Percentiles rank a stretch among this genome's conserved stretches.
Conservation (phyloP, 1,140 invertebrate species). For the Listronotus oregonensis region DNA sequence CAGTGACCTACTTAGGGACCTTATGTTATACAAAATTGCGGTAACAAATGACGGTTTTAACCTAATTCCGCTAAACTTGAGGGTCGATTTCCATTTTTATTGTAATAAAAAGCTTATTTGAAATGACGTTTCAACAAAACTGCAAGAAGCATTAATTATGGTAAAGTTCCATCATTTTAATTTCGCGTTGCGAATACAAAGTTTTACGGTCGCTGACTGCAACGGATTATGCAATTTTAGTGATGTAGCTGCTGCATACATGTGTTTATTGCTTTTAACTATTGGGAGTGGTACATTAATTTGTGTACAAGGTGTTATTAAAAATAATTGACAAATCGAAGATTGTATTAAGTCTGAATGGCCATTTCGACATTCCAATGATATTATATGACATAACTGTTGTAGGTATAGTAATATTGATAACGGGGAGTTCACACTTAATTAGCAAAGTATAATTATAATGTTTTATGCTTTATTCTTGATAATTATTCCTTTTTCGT, state of each 20-base stretch:
- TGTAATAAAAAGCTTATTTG: constrained; percentile 23
- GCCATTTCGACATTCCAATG: too few relatives aligned
- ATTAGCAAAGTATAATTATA: too few relatives aligned
- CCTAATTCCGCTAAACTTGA: constrained; percentile 19
- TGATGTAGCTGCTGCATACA: constrained; percentile 3
- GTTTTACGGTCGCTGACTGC: constrained; percentile 26
- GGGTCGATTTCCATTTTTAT: constrained; percentile 32
- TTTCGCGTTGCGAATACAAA: constrained; percentile 24
- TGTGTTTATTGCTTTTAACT: not conserved
- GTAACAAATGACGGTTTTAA: constrained; percentile 22
- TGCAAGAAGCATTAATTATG: constrained; percentile 21
- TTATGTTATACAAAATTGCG: constrained; percentile 13
- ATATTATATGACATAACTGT: too few relatives aligned
- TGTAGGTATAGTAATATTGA: too few relatives aligned
- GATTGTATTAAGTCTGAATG: too few relatives aligned
- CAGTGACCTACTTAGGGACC: constrained; percentile 12
- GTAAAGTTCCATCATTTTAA: constrained; percentile 33
- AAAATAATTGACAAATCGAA: not conserved
- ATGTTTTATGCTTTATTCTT: too few relatives aligned
- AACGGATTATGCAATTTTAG: constrained; percentile 18
- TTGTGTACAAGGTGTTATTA: constrained; percentile 1
- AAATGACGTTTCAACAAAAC: constrained; percentile 14
- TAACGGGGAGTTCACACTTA: too few relatives aligned
- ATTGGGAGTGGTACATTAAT: not conserved
- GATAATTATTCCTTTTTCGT: too few relatives aligned